phyloP scores from a whole-genome alignment of 2,113 vertebrate genomes.

The Lonchura striata region DNA sequence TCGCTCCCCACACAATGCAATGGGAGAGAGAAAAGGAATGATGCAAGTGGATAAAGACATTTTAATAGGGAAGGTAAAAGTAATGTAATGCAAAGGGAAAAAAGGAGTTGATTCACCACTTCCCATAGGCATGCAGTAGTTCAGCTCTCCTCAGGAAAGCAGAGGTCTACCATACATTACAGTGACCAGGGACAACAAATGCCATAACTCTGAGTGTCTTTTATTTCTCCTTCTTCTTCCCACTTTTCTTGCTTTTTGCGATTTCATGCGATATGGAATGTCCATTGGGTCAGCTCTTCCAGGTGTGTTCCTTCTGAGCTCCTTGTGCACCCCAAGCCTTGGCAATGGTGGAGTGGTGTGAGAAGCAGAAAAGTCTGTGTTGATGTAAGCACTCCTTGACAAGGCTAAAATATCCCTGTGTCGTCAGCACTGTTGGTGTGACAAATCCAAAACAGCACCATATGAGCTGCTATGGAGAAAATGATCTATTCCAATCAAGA shows the following conservation, averaged over 20 bases:
- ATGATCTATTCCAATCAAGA: neutral
- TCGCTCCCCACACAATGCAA: neutral
- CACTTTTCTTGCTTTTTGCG: neutral
- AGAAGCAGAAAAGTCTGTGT: neutral
- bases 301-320: neutral
- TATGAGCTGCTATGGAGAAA: neutral
- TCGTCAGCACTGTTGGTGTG: neutral
- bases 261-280: neutral
- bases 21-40: neutral
- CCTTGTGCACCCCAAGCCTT: neutral
- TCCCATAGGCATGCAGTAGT: neutral
- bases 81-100: fast-evolving
- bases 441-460: neutral
- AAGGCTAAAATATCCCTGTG: neutral
- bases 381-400: neutral
- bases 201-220: fast-evolving
- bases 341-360: fast-evolving
- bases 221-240: neutral
- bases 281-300: neutral
- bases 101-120: neutral
- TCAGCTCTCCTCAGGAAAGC: neutral
- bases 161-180: fast-evolving
- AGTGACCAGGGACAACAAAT: neutral
- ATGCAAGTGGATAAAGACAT: neutral
- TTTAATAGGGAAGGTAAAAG: neutral